phyloP scores from a whole-genome alignment of 2,797 vertebrate genomes.

The Capromys pilorides region DNA sequence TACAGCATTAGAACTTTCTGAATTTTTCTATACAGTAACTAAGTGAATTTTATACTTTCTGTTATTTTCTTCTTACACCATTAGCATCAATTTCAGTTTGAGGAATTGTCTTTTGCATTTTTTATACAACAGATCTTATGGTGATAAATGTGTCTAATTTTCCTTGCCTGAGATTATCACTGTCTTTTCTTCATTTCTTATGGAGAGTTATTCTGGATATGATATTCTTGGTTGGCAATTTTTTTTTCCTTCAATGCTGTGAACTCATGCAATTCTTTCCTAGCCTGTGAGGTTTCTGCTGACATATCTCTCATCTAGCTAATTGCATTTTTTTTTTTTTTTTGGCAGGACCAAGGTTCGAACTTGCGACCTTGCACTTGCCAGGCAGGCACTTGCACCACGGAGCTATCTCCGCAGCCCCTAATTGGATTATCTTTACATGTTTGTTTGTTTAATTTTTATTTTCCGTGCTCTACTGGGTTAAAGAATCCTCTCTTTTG shows the following conservation, averaged over 20 bases:
- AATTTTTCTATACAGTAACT: not conserved
- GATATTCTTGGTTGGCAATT: not conserved
- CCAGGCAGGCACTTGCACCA: too few relatives aligned
- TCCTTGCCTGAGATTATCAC: not conserved
- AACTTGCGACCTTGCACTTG: too few relatives aligned
- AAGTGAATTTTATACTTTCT: not conserved
- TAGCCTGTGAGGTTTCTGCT: not conserved
- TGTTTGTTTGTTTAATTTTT: not conserved
- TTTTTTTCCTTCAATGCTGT: not conserved
- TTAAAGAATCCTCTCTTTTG: not conserved
- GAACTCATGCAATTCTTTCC: not conserved
- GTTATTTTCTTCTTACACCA: not conserved
- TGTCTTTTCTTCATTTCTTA: too few relatives aligned
- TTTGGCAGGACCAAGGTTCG: too few relatives aligned
- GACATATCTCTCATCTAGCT: not conserved
- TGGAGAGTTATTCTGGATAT: not conserved
- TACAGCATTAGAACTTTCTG: not conserved
- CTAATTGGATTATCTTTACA: not conserved
- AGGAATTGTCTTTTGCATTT: not conserved
- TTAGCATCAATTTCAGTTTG: not conserved
- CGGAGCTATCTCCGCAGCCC: too few relatives aligned
- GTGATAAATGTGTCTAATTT: not conserved
- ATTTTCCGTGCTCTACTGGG: not conserved
- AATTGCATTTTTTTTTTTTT: not conserved
- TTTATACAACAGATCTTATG: not conserved